Conservation (phyloP, 2,888 invertebrate genomes). For the Aporophyla nigra region DNA sequence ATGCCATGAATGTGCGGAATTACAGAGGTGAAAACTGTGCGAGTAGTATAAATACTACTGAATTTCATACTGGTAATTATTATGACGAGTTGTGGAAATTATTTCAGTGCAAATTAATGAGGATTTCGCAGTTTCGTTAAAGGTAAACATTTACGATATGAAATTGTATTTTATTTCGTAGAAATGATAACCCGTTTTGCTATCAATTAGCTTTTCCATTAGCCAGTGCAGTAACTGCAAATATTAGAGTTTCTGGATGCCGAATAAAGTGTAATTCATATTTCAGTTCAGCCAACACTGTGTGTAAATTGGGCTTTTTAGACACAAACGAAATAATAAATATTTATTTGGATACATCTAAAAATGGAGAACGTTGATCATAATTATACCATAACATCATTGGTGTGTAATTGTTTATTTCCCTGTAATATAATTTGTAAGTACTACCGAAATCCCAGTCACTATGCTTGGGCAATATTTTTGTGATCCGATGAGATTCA, state of each 20-base stretch:
- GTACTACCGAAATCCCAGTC: background rate
- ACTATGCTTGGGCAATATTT: background rate
- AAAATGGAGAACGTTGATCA: background rate
- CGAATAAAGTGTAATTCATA: background rate
- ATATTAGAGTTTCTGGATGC: background rate
- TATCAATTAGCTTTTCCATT: background rate
- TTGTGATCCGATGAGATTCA: background rate
- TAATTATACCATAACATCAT: background rate
- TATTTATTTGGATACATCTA: background rate
- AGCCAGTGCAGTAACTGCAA: background rate
- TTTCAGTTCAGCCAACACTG: background rate
- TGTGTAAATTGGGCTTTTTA: background rate
- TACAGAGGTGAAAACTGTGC: slow-evolving; percentile 23
- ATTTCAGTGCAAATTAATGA: slow-evolving; percentile 1
- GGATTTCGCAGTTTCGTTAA: background rate
- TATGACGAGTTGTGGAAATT: background rate
- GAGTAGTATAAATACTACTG: slow-evolving; percentile 15
- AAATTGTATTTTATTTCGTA: background rate
- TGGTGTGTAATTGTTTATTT: background rate
- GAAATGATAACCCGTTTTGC: slow-evolving; percentile 16
- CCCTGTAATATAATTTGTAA: background rate
- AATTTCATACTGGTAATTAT: slow-evolving; percentile 9
- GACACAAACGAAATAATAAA: too few relatives aligned
- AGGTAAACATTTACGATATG: background rate
- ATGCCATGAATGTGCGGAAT: slow-evolving; percentile 27